phyloP scores from a whole-genome alignment of 2,113 vertebrate genomes.

The Crotalus helleri region DNA sequence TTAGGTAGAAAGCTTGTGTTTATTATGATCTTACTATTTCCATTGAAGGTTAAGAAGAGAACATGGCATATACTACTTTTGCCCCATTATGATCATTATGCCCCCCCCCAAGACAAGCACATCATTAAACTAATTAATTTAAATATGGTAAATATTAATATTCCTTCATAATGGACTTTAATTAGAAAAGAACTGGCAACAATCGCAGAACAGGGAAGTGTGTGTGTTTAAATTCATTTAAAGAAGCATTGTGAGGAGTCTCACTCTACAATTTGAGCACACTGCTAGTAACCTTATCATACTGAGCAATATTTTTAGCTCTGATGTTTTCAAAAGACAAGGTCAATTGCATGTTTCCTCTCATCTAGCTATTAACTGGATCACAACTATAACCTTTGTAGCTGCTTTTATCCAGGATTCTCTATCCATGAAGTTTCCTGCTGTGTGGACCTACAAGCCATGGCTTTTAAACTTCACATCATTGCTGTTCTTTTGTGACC shows the following conservation, averaged over 20 bases:
- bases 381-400: slow-evolving; percentile 19
- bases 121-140: background rate
- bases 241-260: background rate
- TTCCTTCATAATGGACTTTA: background rate
- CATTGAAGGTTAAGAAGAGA: background rate
- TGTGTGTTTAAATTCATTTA: background rate
- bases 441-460: background rate
- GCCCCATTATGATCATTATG: background rate
- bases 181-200: background rate
- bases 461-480: slow-evolving; percentile 7
- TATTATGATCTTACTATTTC: background rate
- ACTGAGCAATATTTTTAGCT: slow-evolving; percentile 20
- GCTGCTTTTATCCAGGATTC: slow-evolving; percentile 7
- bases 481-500: background rate
- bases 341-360: slow-evolving; percentile 27
- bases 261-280: background rate
- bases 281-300: background rate
- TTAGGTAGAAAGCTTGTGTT: background rate
- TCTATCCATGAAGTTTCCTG: background rate
- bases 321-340: slow-evolving; percentile 14
- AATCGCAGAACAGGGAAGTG: background rate
- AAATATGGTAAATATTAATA: background rate
- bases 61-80: background rate
- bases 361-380: slow-evolving; percentile 34
- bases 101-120: background rate